Base-by-base conservation (phyloP, 2,797 vertebrate species). In the Lagodon rhomboides region DNA sequence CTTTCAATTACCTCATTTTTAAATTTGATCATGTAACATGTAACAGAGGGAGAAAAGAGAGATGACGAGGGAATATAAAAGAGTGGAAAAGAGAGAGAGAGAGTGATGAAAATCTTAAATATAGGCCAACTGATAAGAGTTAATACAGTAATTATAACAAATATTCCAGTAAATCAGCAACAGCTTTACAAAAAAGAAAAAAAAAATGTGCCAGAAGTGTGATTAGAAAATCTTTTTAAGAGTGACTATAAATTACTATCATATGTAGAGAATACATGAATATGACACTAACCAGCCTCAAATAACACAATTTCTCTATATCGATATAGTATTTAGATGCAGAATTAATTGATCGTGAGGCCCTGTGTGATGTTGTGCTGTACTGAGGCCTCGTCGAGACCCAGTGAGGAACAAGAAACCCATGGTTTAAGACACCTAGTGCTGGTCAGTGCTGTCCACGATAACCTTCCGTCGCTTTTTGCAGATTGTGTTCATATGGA, bases 1-100 rank as follows among this genome's bases (percentile, higher is more conserved):
- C 88, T 93, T 93, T 94, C 86, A 93, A 91, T 94, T 93, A 90
- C 89, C 92, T 92, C 87, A 91, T 94, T 94, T 94, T 34, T 93
- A 89, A 94, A 93, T 88, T 87, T 84, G 77, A 90, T 91, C 87
- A 87, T 90, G 87, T 34, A n/a, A n/a, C n/a, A n/a, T n/a, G n/a
- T 85, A 87, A 91, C 84, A 86, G 43, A 77, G 51, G 75, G 73
- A 34, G 23, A 18, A 80, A 84, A 79, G 27, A 77, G 79, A 70
- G 73, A 85, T 68, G 77, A 81, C 70, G 55, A 80, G 78, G 80
- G 85, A 90, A 86, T 92, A 88, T 91, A 87, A 92, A 91, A 93
- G 75, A 82, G 79, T 86, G 83, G 80, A 89, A 93, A 87, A 84
- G 80, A 87, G 43, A 44, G 80, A 87, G 43, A 44, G 84, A 77